phyloP scores from a whole-genome alignment of 1,140 invertebrate genomes.

The Asobara japonica region DNA sequence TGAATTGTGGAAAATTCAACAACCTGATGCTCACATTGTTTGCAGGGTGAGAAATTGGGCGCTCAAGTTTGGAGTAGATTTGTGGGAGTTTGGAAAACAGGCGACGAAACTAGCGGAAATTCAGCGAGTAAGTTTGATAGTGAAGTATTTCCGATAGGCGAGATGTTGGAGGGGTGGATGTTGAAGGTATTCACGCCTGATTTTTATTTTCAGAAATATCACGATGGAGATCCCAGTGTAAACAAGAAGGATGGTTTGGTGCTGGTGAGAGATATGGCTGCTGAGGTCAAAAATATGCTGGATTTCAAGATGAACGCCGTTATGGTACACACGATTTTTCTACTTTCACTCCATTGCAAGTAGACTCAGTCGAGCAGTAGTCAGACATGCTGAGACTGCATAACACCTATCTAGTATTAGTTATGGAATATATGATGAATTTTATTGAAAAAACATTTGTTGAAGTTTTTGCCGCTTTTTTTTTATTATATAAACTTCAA shows the following conservation, averaged over 20 bases:
- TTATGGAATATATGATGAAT: no score
- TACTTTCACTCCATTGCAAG: constrained; percentile 7
- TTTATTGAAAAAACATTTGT: no score
- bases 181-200: neutral
- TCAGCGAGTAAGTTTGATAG: constrained; percentile 76
- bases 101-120: constrained; percentile 89
- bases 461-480: no score
- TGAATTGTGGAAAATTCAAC: constrained; percentile 29
- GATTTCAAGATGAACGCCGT: constrained; percentile 90
- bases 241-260: constrained; percentile 83
- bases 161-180: constrained; percentile 9
- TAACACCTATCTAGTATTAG: no score
- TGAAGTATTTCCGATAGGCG: constrained; percentile 22
- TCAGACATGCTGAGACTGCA: neutral
- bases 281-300: constrained; percentile 89
- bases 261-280: constrained; percentile 82
- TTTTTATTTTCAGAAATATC: constrained; percentile 74
- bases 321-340: constrained; percentile 73
- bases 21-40: constrained; percentile 42
- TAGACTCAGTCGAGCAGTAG: neutral
- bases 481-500: no score
- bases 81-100: constrained; percentile 87
- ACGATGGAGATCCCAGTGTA: constrained; percentile 76
- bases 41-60: constrained; percentile 92
- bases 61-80: constrained; percentile 85